Evolutionary conservation across 2,113 vertebrate species (phyloP).

Genomic region (Pterocles burchelli): DNA sequence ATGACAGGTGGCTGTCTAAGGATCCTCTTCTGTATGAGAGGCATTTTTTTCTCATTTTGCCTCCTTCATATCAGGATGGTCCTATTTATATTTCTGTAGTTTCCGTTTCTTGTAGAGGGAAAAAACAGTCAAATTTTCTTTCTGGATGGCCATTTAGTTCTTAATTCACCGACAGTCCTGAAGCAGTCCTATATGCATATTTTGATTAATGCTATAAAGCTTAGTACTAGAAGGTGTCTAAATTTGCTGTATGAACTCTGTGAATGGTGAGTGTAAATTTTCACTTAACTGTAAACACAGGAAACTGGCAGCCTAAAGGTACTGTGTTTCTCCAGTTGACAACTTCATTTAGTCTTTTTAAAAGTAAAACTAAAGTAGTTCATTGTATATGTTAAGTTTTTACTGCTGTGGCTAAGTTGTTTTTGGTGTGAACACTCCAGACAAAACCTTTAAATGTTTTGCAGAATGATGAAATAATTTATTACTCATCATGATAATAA

Average conservation of each 20-base stretch:
- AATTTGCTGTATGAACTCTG: not conserved
- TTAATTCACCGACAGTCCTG: not conserved
- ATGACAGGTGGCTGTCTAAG: not conserved
- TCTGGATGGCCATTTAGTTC: not conserved
- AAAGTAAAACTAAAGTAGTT: not conserved
- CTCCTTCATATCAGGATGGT: not conserved
- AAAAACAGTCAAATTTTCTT: not conserved
- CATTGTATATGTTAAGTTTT: not conserved
- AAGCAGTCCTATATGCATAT: not conserved
- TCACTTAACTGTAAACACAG: not conserved
- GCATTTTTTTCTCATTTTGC: not conserved
- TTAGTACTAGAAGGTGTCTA: not conserved
- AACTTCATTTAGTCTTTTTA: not conserved
- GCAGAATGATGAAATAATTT: not conserved
- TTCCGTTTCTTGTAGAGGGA: not conserved
- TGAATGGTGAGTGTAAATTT: not conserved
- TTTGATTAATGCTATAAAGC: not conserved
- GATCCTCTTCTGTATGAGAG: not conserved
- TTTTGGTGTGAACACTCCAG: not conserved
- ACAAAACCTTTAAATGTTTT: not conserved
- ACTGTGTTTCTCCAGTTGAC: not conserved
- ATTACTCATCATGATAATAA: not conserved
- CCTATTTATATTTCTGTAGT: not conserved
- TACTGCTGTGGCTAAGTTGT: not conserved
- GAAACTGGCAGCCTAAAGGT: not conserved